Evolutionary conservation across 2,797 vertebrate species (phyloP), one percentile per base, ranked within the genome.

Genomic region (Cyclopterus lumpus): DNA sequence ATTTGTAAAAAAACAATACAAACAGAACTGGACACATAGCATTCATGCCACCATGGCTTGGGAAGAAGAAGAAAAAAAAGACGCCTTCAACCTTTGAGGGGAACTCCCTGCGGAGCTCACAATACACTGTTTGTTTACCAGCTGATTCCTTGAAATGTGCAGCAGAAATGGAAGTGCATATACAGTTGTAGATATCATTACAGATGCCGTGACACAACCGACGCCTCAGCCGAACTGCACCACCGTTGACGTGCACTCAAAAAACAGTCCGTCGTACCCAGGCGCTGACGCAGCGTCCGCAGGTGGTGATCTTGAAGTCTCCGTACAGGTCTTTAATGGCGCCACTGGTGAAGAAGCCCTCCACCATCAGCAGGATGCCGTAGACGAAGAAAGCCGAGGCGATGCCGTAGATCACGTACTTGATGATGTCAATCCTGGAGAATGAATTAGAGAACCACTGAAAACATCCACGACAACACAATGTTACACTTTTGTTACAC

Each of bases 241-340:
- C 11, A 32, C 14, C 12, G 18, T 30, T 44, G 10, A 36, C 3
- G 1, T 16, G 22, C n/a, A 40, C 6, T 32, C 5, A n/a, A n/a
- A n/a, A 66, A 36, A 16, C 59, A 8, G 8, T 5, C 16, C 11
- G 3, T 46, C 88, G 2, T 96, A 99, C 98, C 98, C 97, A 99
- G 80, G 97, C 97, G 67, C 97, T 99, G 93, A 99, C 97, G 32
- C 98, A 99, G 92, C 98, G 96, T 86, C 98, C 98, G 0, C 98
- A 99, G 83, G 96, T 96, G 90, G 98, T 99, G 94, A 99, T 99
- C 95, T 99, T 99, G 95, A 99, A 99, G 92, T 99, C 98, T 67
- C 98, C 98, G 20, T 99, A 99, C 81, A 99, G 97, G 85, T 99
- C 98, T 86, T 98, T 99, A 84, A 99, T 99, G 92, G 98, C 98